These are phyloP conservation scores for Takifugu bimaculatus DNA, from an alignment of 2,113 vertebrate species.

Conservation along the genomic window DNA sequence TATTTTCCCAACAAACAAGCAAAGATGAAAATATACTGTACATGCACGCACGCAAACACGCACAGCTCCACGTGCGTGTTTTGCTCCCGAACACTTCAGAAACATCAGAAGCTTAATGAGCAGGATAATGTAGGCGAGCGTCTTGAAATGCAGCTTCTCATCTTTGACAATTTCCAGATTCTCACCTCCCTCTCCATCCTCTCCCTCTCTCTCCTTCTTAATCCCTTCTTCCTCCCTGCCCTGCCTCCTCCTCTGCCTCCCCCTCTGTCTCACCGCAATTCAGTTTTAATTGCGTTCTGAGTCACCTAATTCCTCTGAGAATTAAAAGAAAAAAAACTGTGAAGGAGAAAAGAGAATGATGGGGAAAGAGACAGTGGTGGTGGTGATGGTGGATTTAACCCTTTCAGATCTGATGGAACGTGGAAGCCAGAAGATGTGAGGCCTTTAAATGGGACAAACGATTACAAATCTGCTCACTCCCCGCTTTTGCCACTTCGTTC, in stretches of 20 bases:
- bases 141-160: constrained; percentile 46
- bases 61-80: neutral
- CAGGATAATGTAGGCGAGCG: constrained; percentile 48
- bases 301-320: constrained; percentile 56
- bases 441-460: too few relatives aligned
- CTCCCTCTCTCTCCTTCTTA: constrained; percentile 38
- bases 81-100: constrained; percentile 29
- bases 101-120: constrained; percentile 49
- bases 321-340: constrained; percentile 6
- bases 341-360: constrained; percentile 23
- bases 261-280: constrained; percentile 57
- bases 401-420: constrained; percentile 9
- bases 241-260: constrained; percentile 37
- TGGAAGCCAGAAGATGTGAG: too few relatives aligned
- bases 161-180: constrained; percentile 32
- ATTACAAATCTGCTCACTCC: neutral
- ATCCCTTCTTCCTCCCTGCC: constrained; percentile 40
- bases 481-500: neutral
- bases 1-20: too few relatives aligned
- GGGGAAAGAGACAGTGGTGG: constrained; percentile 2
- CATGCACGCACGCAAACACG: neutral
- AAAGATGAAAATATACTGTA: too few relatives aligned
- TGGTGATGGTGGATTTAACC: constrained; percentile 36
- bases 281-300: constrained; percentile 69
- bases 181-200: constrained; percentile 26